Percentiles rank a stretch among this genome's conserved stretches.
Conservation (phyloP, 2,888 invertebrate species). For the Bedellia somnulentella region DNA sequence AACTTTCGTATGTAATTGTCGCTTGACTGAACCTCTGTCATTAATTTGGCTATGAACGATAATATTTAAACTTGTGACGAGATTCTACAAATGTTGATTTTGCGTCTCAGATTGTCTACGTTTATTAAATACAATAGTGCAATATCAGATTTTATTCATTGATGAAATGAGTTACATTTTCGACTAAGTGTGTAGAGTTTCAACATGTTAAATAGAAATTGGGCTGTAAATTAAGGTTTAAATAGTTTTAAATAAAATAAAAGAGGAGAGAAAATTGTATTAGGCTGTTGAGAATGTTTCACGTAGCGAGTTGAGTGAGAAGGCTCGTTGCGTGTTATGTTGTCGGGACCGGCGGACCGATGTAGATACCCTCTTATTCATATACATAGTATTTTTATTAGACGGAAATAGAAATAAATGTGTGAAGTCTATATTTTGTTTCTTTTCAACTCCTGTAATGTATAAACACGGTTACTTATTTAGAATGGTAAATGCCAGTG, state of each 20-base stretch:
- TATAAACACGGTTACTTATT: too few species aligned
- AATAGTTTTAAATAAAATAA: slow-evolving; percentile 26
- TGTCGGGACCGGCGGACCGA: slow-evolving; percentile 18
- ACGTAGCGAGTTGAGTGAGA: slow-evolving; percentile 25
- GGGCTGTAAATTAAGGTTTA: slow-evolving; percentile 43
- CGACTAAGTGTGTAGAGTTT: slow-evolving; percentile 21
- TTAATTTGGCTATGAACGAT: too few species aligned
- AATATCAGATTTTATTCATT: slow-evolving; percentile 37
- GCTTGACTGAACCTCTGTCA: too few species aligned
- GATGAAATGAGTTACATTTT: slow-evolving; percentile 37
- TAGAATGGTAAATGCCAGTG: too few species aligned
- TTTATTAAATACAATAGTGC: slow-evolving; percentile 39
- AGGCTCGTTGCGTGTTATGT: background rate
- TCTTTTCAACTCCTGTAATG: too few species aligned
- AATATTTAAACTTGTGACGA: too few species aligned
- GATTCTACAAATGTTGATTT: too few species aligned
- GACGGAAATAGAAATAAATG: slow-evolving; percentile 62
- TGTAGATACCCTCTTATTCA: slow-evolving; percentile 48
- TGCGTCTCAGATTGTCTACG: too few species aligned
- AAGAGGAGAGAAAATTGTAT: slow-evolving; percentile 21
- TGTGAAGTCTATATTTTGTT: slow-evolving; percentile 56
- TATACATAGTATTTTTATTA: slow-evolving; percentile 60
- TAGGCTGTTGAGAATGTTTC: slow-evolving; percentile 21
- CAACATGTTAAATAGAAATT: slow-evolving; percentile 25
- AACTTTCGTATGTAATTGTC: too few species aligned